Percentiles rank a stretch among this genome's conserved stretches.
These are phyloP conservation scores for Gadopsis marmoratus DNA, from an alignment of 2,797 vertebrate genomes.

Conservation along the genomic window DNA sequence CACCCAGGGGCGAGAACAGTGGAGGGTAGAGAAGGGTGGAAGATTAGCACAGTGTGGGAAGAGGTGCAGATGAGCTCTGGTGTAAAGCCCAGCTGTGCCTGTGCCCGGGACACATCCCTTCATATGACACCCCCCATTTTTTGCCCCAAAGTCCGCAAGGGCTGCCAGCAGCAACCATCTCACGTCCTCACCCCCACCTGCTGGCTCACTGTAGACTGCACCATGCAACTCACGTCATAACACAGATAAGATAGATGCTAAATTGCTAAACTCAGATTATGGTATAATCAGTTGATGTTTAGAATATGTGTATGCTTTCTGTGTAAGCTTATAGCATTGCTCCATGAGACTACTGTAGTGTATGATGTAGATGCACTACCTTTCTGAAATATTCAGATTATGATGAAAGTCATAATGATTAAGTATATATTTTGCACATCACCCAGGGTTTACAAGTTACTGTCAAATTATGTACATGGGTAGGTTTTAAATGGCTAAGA, in stretches of 20 bases:
- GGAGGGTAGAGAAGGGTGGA: constrained; percentile 76
- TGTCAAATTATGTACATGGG: constrained; percentile 60
- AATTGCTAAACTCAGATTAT: constrained; percentile 32
- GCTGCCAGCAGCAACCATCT: constrained; percentile 61
- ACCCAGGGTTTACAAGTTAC: constrained; percentile 36
- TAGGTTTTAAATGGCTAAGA: constrained; percentile 43
- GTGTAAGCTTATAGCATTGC: constrained; percentile 35
- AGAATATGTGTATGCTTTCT: constrained; percentile 40
- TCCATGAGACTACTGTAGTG: constrained; percentile 13
- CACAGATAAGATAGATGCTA: constrained; percentile 58
- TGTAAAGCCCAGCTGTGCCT: constrained; percentile 66
- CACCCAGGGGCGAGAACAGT: constrained; percentile 76
- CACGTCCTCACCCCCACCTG: constrained; percentile 65
- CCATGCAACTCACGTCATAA: constrained; percentile 38
- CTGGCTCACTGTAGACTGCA: constrained; percentile 67
- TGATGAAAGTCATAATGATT: constrained; percentile 19
- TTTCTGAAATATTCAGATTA: constrained; percentile 35
- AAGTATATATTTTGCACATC: constrained; percentile 23
- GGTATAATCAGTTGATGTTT: constrained; percentile 20
- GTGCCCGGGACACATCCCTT: constrained; percentile 60
- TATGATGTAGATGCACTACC: constrained; percentile 2
- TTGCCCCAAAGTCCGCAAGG: constrained; percentile 53
- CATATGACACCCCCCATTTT: constrained; percentile 54
- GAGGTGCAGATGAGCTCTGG: constrained; percentile 73
- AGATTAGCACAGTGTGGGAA: constrained; percentile 70